phyloP scores from a whole-genome alignment of 2,888 invertebrate species.

The Reticulitermes lucifugus region DNA sequence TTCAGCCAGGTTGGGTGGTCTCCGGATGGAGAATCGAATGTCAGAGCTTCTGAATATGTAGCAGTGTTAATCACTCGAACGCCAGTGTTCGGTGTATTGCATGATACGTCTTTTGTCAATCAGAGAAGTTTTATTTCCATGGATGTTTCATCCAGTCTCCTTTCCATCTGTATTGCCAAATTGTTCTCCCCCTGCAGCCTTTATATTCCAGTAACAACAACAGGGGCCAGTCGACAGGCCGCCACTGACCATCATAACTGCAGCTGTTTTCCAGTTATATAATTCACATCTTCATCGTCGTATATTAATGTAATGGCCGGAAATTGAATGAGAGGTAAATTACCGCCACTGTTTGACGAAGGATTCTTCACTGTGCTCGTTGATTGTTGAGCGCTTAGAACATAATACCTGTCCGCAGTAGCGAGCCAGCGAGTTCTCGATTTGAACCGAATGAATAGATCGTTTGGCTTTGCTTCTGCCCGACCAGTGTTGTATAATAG shows the following conservation, averaged over 20 bases:
- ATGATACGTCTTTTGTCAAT: too few species aligned
- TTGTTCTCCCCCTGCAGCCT: too few species aligned
- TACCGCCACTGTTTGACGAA: conserved; percentile 34
- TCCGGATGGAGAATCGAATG: too few species aligned
- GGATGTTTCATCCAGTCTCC: too few species aligned
- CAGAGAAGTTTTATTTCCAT: too few species aligned
- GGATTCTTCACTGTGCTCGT: conserved; percentile 17
- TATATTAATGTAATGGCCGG: conserved; percentile 41
- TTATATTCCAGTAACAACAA: too few species aligned
- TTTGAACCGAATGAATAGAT: conserved; percentile 35
- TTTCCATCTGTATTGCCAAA: too few species aligned
- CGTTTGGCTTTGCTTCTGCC: conserved; percentile 35
- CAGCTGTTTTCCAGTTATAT: conserved; percentile 30
- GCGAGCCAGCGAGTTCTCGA: conserved; percentile 16
- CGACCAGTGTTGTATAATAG: conserved; percentile 39
- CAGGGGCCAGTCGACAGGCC: background rate
- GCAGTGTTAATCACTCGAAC: too few species aligned
- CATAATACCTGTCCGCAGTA: conserved; percentile 30
- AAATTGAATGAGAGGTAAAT: conserved; percentile 40
- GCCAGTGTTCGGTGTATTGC: too few species aligned
- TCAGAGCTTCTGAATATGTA: too few species aligned
- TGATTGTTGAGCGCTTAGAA: conserved; percentile 22
- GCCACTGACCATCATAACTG: conserved; percentile 22
- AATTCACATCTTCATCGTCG: conserved; percentile 29
- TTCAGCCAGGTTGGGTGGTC: too few species aligned